Evolutionary conservation across 2,797 vertebrate species (phyloP), one percentile per base, ranked within the genome.

Genomic region (Crenichthys baileyi): DNA sequence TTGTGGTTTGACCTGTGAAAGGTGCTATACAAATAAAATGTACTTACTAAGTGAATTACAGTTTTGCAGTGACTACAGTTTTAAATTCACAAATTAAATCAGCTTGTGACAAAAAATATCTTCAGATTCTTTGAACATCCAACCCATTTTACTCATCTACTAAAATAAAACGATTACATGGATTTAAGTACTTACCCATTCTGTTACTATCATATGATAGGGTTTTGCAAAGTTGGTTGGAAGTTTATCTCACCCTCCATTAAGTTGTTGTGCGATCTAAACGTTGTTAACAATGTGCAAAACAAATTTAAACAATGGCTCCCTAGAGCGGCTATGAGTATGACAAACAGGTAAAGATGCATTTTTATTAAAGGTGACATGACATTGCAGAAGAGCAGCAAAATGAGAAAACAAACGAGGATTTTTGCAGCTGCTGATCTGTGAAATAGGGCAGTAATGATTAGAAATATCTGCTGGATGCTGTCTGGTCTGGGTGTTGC

Each of bases 371-470:
- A 29, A 51, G 4, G 36, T 20, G 15, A 58, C 6, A 18, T 0
- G 0, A 22, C 24, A 70, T 20, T 36, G 44, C 31, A 51, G 26
- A 77, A n/a, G 39, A 41, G 51, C 13, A 0, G 26, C 16, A 46
- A 5, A 41, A 39, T 36, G n/a, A 12, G 13, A 71, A 7, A 22
- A 26, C 0, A 44, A 61, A 68, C 24, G 68, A 76, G 72, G 77
- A 77, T 65, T 20, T 73, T 67, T 73, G 22, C 56, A 79, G 74
- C 7, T 16, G 51, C 68, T 70, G 71, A 46, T 68, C 46, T 74
- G 70, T 46, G 31, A 82, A 53, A 39, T 26, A 20, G 7, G 41
- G 68, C 70, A 56, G 76, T n/a, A 75, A 78, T 67, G 76, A 88
- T 36, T 65, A 63, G 31, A 76, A 79, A 60, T 80, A 63, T 73